phyloP scores from a whole-genome alignment of 2,797 vertebrate species.

The Sarcophilus harrisii region DNA sequence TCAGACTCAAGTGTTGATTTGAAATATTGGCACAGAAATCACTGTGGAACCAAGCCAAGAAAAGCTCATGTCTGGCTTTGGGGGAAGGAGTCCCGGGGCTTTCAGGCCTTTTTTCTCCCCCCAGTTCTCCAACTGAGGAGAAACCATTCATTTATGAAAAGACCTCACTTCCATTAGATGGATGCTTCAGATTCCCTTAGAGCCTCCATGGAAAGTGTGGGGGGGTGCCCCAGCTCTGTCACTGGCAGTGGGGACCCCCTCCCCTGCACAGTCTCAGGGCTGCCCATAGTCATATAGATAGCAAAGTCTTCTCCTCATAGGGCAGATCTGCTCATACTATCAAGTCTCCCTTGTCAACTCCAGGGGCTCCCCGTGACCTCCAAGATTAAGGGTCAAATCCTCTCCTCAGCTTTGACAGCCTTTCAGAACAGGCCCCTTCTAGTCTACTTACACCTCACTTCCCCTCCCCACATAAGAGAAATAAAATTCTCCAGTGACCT shows the following conservation, averaged over 20 bases:
- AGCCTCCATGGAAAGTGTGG: not conserved
- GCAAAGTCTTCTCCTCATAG: not conserved
- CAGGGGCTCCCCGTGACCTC: not conserved
- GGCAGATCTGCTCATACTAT: not conserved
- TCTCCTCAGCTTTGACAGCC: not conserved
- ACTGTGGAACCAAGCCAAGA: not conserved
- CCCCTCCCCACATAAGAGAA: not conserved
- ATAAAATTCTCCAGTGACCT: not conserved
- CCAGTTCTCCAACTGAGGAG: not conserved
- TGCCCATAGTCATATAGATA: not conserved
- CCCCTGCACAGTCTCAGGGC: not conserved
- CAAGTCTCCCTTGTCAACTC: not conserved
- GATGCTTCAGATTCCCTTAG: not conserved
- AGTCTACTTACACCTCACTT: not conserved
- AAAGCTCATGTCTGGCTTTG: accelerated
- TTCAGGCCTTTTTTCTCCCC: not conserved
- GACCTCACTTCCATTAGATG: not conserved
- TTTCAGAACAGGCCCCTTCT: not conserved
- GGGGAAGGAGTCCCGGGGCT: not conserved
- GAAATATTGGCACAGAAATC: not conserved
- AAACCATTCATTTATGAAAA: not conserved
- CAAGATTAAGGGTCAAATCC: not conserved
- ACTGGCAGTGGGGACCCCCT: not conserved
- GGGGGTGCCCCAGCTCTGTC: no score
- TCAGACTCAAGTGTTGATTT: not conserved